Conservation (phyloP, 37 sponge, comb jelly and placozoan species). For the Ianthella basta region DNA sequence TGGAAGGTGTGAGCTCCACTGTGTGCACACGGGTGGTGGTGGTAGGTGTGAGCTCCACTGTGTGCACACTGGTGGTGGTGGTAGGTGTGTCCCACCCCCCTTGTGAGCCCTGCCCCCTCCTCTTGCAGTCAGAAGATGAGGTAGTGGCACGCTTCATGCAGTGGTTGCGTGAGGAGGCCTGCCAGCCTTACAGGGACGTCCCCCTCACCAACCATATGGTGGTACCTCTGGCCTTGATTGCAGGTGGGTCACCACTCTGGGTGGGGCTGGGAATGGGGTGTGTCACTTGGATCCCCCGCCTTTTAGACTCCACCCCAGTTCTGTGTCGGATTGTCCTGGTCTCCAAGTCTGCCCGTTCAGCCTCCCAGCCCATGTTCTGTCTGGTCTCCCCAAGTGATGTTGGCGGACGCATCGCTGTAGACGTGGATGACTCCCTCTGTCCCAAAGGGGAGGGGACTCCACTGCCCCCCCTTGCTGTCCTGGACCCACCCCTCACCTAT, state of each 20-base stretch:
- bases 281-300: too few species aligned
- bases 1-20: too few species aligned
- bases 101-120: too few species aligned
- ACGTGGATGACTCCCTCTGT: neutral
- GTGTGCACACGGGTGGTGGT: too few species aligned
- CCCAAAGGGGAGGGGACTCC: neutral
- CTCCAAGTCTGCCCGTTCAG: neutral
- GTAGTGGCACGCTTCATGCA: neutral
- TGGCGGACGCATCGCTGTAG: neutral
- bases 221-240: neutral
- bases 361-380: neutral
- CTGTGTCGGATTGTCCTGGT: neutral
- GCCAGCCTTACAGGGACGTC: neutral
- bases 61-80: too few species aligned
- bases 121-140: neutral
- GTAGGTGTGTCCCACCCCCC: too few species aligned
- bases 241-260: too few species aligned
- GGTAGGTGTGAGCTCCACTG: too few species aligned
- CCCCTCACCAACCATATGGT: neutral
- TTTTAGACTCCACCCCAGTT: too few species aligned
- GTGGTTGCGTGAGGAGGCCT: neutral
- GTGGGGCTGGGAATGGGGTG: too few species aligned
- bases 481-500: neutral
- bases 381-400: neutral
- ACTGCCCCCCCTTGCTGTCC: neutral